These are phyloP conservation scores for Dryobota labecula DNA, from an alignment of 2,888 invertebrate genomes.

Conservation along the genomic window DNA sequence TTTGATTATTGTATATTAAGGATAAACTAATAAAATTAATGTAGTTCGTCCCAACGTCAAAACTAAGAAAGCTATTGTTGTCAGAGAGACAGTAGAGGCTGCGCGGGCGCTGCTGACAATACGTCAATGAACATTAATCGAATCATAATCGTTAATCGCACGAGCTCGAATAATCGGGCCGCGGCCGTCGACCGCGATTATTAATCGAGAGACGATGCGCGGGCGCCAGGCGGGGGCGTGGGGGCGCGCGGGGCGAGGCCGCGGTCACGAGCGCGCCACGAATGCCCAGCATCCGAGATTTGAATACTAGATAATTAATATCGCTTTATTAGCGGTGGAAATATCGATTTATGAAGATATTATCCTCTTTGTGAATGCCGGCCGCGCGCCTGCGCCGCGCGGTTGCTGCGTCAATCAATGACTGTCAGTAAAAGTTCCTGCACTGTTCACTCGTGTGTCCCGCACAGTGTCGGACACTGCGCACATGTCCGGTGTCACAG, in stretches of 20 bases:
- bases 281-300: conserved; percentile 85
- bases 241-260: conserved; percentile 58
- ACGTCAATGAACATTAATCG: conserved; percentile 72
- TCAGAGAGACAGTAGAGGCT: conserved; percentile 15
- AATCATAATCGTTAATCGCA: conserved; percentile 81
- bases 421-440: conserved; percentile 56
- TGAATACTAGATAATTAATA: conserved; percentile 91
- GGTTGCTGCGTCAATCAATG: conserved; percentile 70
- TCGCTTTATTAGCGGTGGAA: conserved; percentile 89
- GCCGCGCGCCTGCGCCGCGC: conserved; percentile 57
- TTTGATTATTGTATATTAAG: not conserved
- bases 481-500: conserved; percentile 14
- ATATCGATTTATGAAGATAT: conserved; percentile 89
- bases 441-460: not conserved
- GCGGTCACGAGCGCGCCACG: conserved; percentile 83
- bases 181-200: conserved; percentile 73
- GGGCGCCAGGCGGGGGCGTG: conserved; percentile 61
- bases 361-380: conserved; percentile 83
- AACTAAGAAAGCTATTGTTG: conserved; percentile 37
- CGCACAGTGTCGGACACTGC: not conserved
- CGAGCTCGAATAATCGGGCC: conserved; percentile 75
- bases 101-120: conserved; percentile 58
- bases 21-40: conserved; percentile 12
- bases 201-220: conserved; percentile 67
- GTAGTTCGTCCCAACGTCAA: not conserved